Evolutionary conservation across 2,888 invertebrate genomes (phyloP).

Genomic region (Prosopocoilus inquinatus): DNA sequence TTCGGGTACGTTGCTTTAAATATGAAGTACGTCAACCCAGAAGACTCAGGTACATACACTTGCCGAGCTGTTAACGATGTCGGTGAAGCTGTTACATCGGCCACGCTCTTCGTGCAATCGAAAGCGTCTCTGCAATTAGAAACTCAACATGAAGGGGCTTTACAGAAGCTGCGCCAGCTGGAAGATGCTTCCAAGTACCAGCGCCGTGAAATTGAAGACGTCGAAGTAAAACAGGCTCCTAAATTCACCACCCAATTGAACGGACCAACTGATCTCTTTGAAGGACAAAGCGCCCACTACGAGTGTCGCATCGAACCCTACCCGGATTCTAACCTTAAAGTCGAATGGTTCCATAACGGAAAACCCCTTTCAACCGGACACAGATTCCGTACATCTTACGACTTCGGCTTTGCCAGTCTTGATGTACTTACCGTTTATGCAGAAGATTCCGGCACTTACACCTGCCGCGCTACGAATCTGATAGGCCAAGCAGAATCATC

Average conservation of each 20-base stretch:
- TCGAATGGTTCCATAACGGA: constrained; percentile 93
- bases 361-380: constrained; percentile 85
- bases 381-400: constrained; percentile 89
- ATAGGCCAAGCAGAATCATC: constrained; percentile 81
- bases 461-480: constrained; percentile 82
- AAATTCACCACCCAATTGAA: constrained; percentile 82
- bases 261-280: constrained; percentile 80
- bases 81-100: constrained; percentile 93
- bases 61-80: constrained; percentile 89
- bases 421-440: constrained; percentile 92
- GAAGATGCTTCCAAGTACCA: constrained; percentile 80
- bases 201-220: constrained; percentile 78
- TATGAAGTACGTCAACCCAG: constrained; percentile 91
- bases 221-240: constrained; percentile 78
- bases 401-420: constrained; percentile 95
- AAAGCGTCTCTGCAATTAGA: constrained; percentile 86
- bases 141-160: constrained; percentile 84
- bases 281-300: constrained; percentile 89
- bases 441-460: constrained; percentile 92
- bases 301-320: constrained; percentile 93
- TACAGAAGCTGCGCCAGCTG: constrained; percentile 81
- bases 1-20: constrained; percentile 96
- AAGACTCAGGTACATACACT: constrained; percentile 95
- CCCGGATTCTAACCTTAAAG: constrained; percentile 83
- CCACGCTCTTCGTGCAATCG: constrained; percentile 86